These are phyloP conservation scores for Pollachius pollachius DNA, from an alignment of 2,113 vertebrate genomes.

Conservation along the genomic window DNA sequence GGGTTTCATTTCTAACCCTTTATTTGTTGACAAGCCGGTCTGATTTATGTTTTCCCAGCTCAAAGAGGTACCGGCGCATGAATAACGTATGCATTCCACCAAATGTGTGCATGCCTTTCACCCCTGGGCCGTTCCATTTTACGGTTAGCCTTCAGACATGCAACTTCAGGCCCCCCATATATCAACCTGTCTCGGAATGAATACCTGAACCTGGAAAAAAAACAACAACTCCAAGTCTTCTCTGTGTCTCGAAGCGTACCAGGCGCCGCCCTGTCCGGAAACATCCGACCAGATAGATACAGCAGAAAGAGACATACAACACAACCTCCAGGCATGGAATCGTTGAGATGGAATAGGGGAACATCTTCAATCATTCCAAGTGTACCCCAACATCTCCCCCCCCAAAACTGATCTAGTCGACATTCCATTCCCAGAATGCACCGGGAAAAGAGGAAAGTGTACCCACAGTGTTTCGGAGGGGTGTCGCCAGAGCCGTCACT, in stretches of 20 bases:
- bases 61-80: conserved; percentile 14
- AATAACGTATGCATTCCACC: conserved; percentile 25
- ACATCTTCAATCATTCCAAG: neutral
- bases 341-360: neutral
- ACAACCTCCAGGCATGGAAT: neutral
- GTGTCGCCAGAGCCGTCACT: conserved; percentile 18
- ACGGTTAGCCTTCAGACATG: conserved; percentile 3
- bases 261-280: neutral
- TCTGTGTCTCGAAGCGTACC: too few relatives aligned
- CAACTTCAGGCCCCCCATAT: conserved; percentile 9
- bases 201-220: conserved; percentile 7
- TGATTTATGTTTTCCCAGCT: conserved; percentile 27
- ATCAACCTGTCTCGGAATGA: conserved; percentile 19
- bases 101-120: conserved; percentile 14
- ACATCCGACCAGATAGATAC: too few relatives aligned
- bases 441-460: neutral
- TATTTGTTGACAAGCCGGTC: conserved; percentile 8
- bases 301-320: too few relatives aligned
- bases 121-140: conserved; percentile 9
- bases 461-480: neutral
- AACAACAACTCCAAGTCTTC: neutral
- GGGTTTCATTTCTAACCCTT: conserved; percentile 17
- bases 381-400: neutral
- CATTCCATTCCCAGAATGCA: neutral
- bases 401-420: neutral